A percentile compares a stretch with the other conserved stretches of the same genome.
These are phyloP conservation scores for Gisinianus flammeolus DNA, from an alignment of 2,888 invertebrate species.

Conservation along the genomic window DNA sequence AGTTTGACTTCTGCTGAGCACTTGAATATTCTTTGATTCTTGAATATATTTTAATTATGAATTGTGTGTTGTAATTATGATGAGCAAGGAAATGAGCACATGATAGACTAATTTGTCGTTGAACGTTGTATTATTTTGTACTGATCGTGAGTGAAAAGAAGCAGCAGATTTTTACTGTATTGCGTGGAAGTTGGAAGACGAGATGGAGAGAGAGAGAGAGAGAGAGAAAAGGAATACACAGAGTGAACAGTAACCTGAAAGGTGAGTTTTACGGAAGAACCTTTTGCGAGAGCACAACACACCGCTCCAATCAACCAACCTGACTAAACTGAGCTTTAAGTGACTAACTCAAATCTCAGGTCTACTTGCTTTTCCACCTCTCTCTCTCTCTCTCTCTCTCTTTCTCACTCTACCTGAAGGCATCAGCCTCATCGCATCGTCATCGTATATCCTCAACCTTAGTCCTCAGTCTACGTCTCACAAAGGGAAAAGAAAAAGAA, in stretches of 20 bases:
- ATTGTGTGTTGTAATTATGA: neutral
- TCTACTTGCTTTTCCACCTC: constrained; percentile 6
- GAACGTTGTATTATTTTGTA: neutral
- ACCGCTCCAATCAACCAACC: constrained; percentile 37
- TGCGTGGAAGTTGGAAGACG: too few relatives aligned
- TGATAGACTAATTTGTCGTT: neutral
- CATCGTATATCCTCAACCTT: neutral
- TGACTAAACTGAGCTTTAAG: constrained; percentile 33
- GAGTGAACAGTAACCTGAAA: constrained; percentile 22
- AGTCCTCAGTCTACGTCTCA: neutral
- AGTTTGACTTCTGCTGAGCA: too few relatives aligned
- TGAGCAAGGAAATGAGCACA: neutral
- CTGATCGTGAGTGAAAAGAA: neutral
- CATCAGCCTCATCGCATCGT: constrained; percentile 4
- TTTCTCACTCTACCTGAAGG: neutral
- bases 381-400: constrained; percentile 6
- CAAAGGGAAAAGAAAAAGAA: neutral
- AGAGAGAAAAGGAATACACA: neutral
- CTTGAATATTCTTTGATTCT: too few relatives aligned
- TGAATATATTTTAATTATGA: too few relatives aligned
- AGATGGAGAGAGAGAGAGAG: too few relatives aligned
- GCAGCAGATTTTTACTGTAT: neutral
- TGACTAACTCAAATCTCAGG: constrained; percentile 37
- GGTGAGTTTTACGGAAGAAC: constrained; percentile 25
- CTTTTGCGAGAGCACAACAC: constrained; percentile 29